Evolutionary conservation across 2,888 invertebrate species (phyloP).

Genomic region (Spisula solida): DNA sequence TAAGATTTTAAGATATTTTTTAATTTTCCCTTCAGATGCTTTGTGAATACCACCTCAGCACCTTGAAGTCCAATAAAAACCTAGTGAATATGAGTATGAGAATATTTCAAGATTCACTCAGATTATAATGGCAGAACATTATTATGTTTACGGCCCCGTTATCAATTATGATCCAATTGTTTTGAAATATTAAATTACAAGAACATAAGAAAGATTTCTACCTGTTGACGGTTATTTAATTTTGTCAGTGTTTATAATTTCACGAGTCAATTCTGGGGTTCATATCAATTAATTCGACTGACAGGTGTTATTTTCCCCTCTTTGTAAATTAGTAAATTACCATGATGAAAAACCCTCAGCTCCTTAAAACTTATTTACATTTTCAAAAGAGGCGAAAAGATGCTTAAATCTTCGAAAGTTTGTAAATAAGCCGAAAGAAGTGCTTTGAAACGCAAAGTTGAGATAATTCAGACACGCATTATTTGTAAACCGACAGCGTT

Average conservation of each 20-base stretch:
- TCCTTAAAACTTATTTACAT: constrained; percentile 15
- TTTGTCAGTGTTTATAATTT: not conserved
- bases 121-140: no score
- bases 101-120: no score
- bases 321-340: not conserved
- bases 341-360: not conserved
- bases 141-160: no score
- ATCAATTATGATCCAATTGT: no score
- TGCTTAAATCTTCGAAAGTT: constrained; percentile 6
- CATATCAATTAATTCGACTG: not conserved
- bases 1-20: no score
- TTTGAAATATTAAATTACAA: no score
- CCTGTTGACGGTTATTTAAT: no score
- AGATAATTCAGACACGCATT: not conserved
- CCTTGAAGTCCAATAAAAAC: no score
- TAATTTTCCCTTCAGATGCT: no score
- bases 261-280: not conserved
- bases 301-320: not conserved
- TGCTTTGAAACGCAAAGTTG: constrained; percentile 18
- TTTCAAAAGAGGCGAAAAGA: constrained; percentile 10
- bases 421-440: constrained; percentile 2
- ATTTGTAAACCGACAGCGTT: constrained; percentile 8
- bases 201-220: no score
- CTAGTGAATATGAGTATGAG: no score
- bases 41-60: no score